Base-by-base conservation (phyloP, 2,888 invertebrate species). In the Trissoscelio sp. region DNA sequence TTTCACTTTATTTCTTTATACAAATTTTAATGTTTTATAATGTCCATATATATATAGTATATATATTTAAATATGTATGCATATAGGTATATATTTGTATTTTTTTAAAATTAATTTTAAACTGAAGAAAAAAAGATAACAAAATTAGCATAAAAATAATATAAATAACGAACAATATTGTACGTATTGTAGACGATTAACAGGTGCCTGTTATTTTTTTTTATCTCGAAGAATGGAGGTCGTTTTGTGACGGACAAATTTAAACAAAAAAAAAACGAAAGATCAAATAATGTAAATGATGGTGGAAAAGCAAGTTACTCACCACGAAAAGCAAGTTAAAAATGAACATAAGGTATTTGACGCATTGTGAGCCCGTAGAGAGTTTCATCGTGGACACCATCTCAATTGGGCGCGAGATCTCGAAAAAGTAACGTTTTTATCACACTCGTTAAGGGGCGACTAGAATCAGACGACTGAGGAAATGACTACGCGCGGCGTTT, bases 321-420 rank as follows among this genome's bases (percentile, higher is more conserved):
- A 96, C 96, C 94, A 96, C 93, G 92, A 96, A 95, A 57, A 95
- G 88, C 81, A 95, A 92, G 91, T 96, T 96, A 87, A 96, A 95
- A 58, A 93, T 92, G 87, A 95, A 95, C 86, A 96, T 93, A 48
- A 94, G 93, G 91, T 95, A 96, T 89, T 94, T 95, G 88, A 96
- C 91, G 92, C 94, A 91, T 92, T 92, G 92, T 83, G 93, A 92
- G 91, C 93, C 92, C 90, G 93, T 87, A 86, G 92, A 84, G 12
- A 90, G 81, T 62, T 87, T 87, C 77, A 89, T 81, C 31, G 66
- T 72, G 39, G 83, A 80, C 64, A 88, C 84, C 87, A 87, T 88
- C 34, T 66, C 83, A 12, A 28, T 22, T 42, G 5, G 18, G 42
- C 20, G 57, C 28, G 46, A 57, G 53, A 67, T 53, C 67, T 28